These are phyloP conservation scores for Neodiprion pinetum DNA, from an alignment of 1,140 invertebrate species.

Conservation along the genomic window DNA sequence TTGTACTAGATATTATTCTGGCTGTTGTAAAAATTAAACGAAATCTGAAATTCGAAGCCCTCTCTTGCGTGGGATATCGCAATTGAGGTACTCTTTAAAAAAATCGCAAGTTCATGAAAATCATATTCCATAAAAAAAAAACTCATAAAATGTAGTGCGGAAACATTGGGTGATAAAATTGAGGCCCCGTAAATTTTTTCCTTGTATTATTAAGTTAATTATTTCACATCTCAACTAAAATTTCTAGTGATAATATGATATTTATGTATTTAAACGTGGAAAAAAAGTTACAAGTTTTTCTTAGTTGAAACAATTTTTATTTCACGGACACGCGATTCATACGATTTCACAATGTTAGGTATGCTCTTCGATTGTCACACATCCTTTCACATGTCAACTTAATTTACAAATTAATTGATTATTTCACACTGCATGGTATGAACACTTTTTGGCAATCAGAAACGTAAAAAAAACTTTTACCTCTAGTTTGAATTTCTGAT, in stretches of 20 bases:
- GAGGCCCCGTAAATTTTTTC: too few relatives aligned
- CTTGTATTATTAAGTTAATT: too few relatives aligned
- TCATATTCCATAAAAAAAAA: background rate
- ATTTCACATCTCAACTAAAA: too few relatives aligned
- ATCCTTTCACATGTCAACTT: background rate
- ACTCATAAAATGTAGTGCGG: too few relatives aligned
- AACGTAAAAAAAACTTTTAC: background rate
- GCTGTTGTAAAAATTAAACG: background rate
- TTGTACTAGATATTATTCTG: background rate
- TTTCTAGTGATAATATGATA: too few relatives aligned
- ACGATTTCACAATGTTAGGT: background rate
- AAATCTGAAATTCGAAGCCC: too few relatives aligned
- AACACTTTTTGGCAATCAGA: background rate
- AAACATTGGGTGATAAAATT: too few relatives aligned
- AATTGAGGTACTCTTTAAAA: background rate
- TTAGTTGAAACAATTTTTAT: background rate
- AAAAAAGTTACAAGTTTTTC: conserved; percentile 12
- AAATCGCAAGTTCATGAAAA: conserved; percentile 11
- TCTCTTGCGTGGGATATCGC: background rate
- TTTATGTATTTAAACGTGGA: background rate
- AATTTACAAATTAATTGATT: conserved; percentile 3
- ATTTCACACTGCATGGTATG: conserved; percentile 3
- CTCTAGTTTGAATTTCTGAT: background rate
- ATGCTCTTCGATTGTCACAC: background rate
- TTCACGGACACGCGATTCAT: background rate